These are phyloP conservation scores for Psittacula derbiana DNA, from an alignment of 2,797 vertebrate species.

Conservation along the genomic window DNA sequence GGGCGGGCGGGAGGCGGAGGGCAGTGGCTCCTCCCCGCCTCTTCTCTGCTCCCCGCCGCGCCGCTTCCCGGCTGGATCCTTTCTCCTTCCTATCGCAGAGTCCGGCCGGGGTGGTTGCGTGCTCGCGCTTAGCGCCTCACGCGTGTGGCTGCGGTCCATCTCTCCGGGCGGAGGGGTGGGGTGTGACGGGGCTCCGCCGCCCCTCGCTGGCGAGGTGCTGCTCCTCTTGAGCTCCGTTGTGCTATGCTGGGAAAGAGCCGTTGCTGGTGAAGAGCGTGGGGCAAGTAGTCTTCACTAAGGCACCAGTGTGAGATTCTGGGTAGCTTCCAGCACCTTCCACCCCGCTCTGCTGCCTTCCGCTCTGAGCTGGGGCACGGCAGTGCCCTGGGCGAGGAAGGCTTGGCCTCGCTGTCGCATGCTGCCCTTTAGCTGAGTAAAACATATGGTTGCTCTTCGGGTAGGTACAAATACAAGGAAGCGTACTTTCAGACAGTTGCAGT, in stretches of 20 bases:
- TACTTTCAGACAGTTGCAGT: rapidly evolving
- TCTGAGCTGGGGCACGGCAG: rapidly evolving
- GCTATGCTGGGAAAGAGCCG: background rate
- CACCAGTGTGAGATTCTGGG: rapidly evolving
- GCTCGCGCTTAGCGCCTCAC: background rate
- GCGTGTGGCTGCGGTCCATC: background rate
- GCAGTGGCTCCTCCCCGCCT: background rate
- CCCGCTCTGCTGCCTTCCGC: background rate
- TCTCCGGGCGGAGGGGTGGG: background rate
- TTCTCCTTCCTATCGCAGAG: rapidly evolving
- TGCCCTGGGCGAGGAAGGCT: background rate
- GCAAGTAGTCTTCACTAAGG: rapidly evolving
- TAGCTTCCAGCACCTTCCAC: rapidly evolving
- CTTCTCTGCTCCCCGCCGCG: background rate
- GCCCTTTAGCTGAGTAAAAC: background rate
- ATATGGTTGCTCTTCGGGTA: rapidly evolving
- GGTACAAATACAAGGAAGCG: rapidly evolving
- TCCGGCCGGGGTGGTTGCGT: too few species aligned
- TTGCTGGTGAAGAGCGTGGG: background rate
- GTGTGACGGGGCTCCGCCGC: background rate
- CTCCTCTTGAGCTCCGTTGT: rapidly evolving
- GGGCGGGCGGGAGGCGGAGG: too few species aligned
- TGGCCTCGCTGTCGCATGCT: rapidly evolving
- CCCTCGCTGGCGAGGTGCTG: too few species aligned
- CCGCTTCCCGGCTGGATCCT: rapidly evolving